A percentile compares a stretch with the other conserved stretches of the same genome.
Evolutionary conservation across 2,797 vertebrate genomes (phyloP).

Genomic region (Danio tinwini): DNA sequence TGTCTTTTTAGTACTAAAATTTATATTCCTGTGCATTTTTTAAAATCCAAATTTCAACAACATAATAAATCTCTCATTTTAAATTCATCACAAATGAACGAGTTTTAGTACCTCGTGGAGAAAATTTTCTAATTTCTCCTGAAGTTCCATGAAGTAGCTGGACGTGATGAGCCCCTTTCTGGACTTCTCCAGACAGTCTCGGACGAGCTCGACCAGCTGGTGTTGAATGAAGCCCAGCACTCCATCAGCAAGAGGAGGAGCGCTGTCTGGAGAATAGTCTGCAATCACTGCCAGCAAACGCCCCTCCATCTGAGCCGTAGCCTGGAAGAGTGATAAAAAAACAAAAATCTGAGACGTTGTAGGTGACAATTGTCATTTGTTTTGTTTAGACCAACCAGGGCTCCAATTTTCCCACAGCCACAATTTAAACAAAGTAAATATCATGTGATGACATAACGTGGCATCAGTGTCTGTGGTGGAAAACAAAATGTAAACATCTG

Average conservation of each 20-base stretch:
- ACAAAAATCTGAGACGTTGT: conserved; percentile 5
- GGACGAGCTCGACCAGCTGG: conserved; percentile 93
- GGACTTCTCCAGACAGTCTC: conserved; percentile 96
- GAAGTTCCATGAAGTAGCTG: conserved; percentile 94
- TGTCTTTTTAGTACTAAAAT: too few species aligned
- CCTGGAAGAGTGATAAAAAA: conserved; percentile 75
- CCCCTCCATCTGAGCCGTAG: conserved; percentile 98
- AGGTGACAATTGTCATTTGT: conserved; percentile 33
- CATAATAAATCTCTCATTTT: background rate
- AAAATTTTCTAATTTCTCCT: conserved; percentile 96
- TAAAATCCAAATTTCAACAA: background rate
- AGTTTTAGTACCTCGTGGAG: conserved; percentile 83
- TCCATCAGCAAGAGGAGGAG: conserved; percentile 90
- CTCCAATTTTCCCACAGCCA: conserved; percentile 28
- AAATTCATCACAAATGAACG: background rate
- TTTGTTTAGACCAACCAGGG: conserved; percentile 19
- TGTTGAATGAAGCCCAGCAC: conserved; percentile 98
- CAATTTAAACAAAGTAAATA: conserved; percentile 38
- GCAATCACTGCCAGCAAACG: conserved; percentile 89
- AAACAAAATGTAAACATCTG: background rate
- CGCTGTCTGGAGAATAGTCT: conserved; percentile 83
- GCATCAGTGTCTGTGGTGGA: background rate
- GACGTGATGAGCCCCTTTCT: conserved; percentile 92
- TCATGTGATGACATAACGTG: conserved; percentile 24
- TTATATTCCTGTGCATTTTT: background rate